These are phyloP conservation scores for Apocrypta bakeri DNA, from an alignment of 1,140 invertebrate genomes.

Conservation along the genomic window DNA sequence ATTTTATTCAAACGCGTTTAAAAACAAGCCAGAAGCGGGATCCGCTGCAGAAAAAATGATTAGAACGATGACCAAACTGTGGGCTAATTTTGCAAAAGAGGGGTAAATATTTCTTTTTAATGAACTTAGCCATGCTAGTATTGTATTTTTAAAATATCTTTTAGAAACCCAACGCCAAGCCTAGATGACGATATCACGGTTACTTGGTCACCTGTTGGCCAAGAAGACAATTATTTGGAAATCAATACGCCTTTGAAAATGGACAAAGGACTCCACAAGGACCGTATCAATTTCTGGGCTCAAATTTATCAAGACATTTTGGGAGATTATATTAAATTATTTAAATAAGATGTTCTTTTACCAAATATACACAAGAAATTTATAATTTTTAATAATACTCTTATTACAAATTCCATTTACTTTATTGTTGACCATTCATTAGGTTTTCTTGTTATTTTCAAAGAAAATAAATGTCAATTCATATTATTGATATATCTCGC, in stretches of 20 bases:
- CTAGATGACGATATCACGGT: slow-evolving; percentile 63
- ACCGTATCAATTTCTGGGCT: slow-evolving; percentile 70
- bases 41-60: slow-evolving; percentile 56
- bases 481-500: neutral
- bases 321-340: slow-evolving; percentile 55
- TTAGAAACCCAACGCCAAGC: slow-evolving; percentile 73
- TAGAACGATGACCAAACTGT: slow-evolving; percentile 65
- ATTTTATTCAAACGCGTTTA: slow-evolving; percentile 73
- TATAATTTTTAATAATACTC: too few species aligned
- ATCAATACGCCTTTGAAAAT: slow-evolving; percentile 69
- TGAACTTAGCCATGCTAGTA: neutral
- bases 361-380: too few species aligned
- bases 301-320: slow-evolving; percentile 60
- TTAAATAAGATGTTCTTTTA: slow-evolving; percentile 40
- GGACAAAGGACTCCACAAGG: slow-evolving; percentile 65
- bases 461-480: too few species aligned
- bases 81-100: slow-evolving; percentile 76
- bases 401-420: too few species aligned
- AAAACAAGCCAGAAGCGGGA: slow-evolving; percentile 62
- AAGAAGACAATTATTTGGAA: slow-evolving; percentile 69
- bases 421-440: too few species aligned
- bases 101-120: slow-evolving; percentile 64
- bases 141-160: slow-evolving; percentile 16
- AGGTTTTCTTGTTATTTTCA: too few species aligned
- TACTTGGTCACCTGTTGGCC: slow-evolving; percentile 70